Evolutionary conservation across 2,797 vertebrate species (phyloP).

Genomic region (Aeoliscus strigatus): DNA sequence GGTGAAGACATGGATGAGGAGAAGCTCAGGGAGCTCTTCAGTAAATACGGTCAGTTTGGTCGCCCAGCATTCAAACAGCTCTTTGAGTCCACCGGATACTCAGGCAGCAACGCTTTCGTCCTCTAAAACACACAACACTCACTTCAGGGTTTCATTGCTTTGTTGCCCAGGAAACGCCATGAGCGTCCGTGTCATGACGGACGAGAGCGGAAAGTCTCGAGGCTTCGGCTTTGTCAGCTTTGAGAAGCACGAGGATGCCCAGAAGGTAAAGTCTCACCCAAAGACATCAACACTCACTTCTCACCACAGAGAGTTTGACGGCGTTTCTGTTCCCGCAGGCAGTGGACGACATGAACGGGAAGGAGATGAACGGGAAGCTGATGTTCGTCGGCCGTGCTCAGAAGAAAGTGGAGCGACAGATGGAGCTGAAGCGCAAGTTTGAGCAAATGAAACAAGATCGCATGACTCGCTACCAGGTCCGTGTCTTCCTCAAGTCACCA

Average conservation of each 20-base stretch:
- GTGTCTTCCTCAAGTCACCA: neutral
- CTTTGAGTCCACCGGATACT: neutral
- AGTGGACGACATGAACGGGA: conserved; percentile 98
- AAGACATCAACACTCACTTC: neutral
- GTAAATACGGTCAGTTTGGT: conserved; percentile 82
- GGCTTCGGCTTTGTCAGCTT: conserved; percentile 98
- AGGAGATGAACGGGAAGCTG: conserved; percentile 91
- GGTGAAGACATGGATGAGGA: conserved; percentile 98
- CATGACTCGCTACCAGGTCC: conserved; percentile 96
- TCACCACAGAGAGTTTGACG: neutral
- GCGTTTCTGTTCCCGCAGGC: conserved; percentile 68
- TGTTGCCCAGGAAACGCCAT: conserved; percentile 81
- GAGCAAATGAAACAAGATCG: conserved; percentile 98
- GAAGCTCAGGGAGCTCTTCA: conserved; percentile 92
- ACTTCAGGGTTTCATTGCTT: neutral
- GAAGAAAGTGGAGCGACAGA: conserved; percentile 96
- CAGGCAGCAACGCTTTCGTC: neutral
- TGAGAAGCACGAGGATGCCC: conserved; percentile 95
- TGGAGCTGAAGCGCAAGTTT: conserved; percentile 94
- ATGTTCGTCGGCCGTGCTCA: conserved; percentile 95
- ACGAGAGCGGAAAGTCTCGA: conserved; percentile 90
- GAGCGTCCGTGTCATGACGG: conserved; percentile 95
- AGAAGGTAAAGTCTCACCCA: conserved; percentile 77
- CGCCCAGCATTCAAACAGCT: neutral
- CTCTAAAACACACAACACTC: neutral